Percentiles rank a stretch among this genome's conserved stretches.
phyloP scores from a whole-genome alignment of 2,888 invertebrate genomes.

The Dynastes grantii region DNA sequence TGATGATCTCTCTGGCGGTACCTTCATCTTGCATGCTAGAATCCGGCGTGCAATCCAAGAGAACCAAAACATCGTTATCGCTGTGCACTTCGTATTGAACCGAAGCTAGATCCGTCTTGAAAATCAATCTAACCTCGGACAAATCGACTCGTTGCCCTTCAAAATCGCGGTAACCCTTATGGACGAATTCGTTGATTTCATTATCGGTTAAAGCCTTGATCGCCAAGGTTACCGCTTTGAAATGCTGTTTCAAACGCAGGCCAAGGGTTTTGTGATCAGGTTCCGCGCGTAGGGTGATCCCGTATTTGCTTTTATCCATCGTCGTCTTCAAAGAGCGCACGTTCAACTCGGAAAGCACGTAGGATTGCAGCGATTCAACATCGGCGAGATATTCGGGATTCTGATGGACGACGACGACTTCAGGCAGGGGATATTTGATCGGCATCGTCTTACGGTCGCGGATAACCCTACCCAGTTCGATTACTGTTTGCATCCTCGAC shows the following conservation, averaged over 20 bases:
- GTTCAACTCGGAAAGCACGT: conserved; percentile 95
- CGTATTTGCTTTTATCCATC: conserved; percentile 93
- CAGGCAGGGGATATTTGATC: conserved; percentile 96
- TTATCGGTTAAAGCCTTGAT: conserved; percentile 85
- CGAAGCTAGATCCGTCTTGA: conserved; percentile 78
- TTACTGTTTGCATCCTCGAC: conserved; percentile 93
- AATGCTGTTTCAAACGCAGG: conserved; percentile 89
- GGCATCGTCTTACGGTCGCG: conserved; percentile 95
- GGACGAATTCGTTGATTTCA: conserved; percentile 84
- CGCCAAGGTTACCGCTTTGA: conserved; percentile 88
- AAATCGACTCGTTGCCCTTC: conserved; percentile 84
- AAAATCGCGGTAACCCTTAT: conserved; percentile 81
- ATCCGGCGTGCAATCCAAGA: conserved; percentile 92
- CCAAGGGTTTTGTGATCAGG: conserved; percentile 96
- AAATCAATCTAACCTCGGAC: conserved; percentile 88
- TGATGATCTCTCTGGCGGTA: conserved; percentile 94
- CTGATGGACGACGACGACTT: conserved; percentile 95
- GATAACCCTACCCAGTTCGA: conserved; percentile 94
- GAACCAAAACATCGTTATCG: conserved; percentile 90
- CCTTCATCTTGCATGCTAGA: conserved; percentile 95
- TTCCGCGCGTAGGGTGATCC: conserved; percentile 92
- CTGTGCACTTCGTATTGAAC: conserved; percentile 92
- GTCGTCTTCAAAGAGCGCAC: conserved; percentile 88
- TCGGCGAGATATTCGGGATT: conserved; percentile 85
- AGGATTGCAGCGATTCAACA: conserved; percentile 84